Evolutionary conservation across 2,113 vertebrate genomes (phyloP), one percentile per base, ranked within the genome.

Genomic region (Brachyhypopomus occidentalis): DNA sequence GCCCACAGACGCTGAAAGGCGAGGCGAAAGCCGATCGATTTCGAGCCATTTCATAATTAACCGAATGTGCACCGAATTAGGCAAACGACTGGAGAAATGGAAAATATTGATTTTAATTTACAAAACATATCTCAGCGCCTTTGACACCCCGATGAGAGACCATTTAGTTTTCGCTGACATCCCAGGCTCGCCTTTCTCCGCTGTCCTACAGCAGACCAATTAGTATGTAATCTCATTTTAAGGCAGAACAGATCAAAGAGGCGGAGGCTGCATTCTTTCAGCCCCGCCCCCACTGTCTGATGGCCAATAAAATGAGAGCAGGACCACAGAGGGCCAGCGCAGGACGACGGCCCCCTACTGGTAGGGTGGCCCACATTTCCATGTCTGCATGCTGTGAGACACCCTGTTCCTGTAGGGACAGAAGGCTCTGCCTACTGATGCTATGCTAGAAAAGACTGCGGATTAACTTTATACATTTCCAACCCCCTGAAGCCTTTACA

Each of bases 71-170:
- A 93, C 87, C 92, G 94, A 96, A 96, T 96, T 96, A 96, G 89
- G 91, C 92, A 96, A 95, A 96, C 91, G 92, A 94, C 93, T 93
- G 91, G 85, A 94, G 91, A 94, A 95, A 97, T 94, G 93, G 94
- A 93, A 95, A 96, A 90, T 96, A 97, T 96, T 94, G 95, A 97
- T 96, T 96, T 95, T 93, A 95, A 95, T 96, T 94, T 95, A 93
- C 89, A 92, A 95, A 95, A 95, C 94, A 94, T 93, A 93, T 95
- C 88, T 88, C 91, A 94, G 91, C 78, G 91, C 93, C 91, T 93
- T 92, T 88, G 90, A 90, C 91, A 90, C 92, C 92, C 91, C 90
- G 90, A 71, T 89, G 90, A 89, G 88, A 92, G 91, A 93, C 63
- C 94, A 94, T 93, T 93, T 93, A 92, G 89, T 91, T 91, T 81